Conservation (phyloP, 2,113 vertebrate species). For the Hucho hucho region DNA sequence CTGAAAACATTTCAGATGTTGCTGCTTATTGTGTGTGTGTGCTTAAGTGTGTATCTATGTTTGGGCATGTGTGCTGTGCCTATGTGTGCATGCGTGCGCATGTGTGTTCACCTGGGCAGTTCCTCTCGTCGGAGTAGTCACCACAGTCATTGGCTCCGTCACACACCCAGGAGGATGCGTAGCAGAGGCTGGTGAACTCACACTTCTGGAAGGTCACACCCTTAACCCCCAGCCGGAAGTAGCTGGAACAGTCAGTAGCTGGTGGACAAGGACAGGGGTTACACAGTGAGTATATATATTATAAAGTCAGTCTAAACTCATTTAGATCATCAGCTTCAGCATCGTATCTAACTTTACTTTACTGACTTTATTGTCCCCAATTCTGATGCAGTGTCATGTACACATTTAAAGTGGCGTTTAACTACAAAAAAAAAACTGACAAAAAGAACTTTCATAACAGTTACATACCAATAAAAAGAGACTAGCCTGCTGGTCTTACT, state of each 20-base stretch:
- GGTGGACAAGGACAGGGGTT: constrained; percentile 63
- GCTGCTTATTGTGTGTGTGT: neutral
- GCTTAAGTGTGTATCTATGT: neutral
- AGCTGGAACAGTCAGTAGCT: constrained; percentile 91
- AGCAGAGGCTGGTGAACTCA: constrained; percentile 91
- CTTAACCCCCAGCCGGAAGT: constrained; percentile 94
- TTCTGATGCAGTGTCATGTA: no score
- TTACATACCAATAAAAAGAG: no score
- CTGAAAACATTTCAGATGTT: neutral
- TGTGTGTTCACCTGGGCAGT: constrained; percentile 84
- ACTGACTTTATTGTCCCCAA: no score
- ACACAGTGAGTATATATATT: neutral
- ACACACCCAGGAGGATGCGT: constrained; percentile 85
- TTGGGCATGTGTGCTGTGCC: neutral
- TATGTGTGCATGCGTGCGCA: neutral
- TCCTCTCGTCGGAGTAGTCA: constrained; percentile 90
- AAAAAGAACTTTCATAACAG: no score
- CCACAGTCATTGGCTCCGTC: constrained; percentile 94
- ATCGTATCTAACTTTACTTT: no score
- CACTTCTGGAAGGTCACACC: constrained; percentile 87
- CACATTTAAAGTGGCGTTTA: no score
- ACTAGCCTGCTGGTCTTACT: no score
- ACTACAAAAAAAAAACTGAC: no score
- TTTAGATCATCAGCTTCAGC: neutral
- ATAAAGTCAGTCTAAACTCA: neutral